Evolutionary conservation across 2,113 vertebrate species (phyloP).

Genomic region (Tricholaema leucomelas): DNA sequence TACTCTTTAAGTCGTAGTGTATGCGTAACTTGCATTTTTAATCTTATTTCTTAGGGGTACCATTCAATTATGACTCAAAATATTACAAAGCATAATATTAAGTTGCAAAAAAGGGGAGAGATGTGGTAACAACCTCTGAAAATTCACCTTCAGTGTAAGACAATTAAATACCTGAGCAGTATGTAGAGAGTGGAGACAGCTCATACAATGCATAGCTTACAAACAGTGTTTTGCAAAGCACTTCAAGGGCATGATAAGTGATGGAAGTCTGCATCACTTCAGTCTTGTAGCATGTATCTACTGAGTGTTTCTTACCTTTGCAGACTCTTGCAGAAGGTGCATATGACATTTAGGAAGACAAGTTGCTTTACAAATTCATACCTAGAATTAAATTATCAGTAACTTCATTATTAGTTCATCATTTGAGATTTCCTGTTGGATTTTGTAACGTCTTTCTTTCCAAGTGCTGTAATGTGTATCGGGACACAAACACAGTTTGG

Average conservation of each 20-base stretch:
- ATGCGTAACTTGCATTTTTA: neutral
- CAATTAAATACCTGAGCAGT: neutral
- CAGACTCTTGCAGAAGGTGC: neutral
- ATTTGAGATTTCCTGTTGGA: neutral
- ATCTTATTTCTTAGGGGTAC: neutral
- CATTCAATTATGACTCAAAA: neutral
- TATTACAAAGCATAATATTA: neutral
- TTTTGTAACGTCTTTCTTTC: constrained; percentile 1
- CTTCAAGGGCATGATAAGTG: neutral
- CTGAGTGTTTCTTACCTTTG: neutral
- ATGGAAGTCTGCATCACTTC: neutral
- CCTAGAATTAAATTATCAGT: neutral
- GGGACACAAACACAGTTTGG: constrained; percentile 60
- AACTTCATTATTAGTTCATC: neutral
- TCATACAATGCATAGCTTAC: neutral
- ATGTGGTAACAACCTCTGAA: neutral
- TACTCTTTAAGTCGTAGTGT: neutral
- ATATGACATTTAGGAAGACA: neutral
- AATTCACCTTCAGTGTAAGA: neutral
- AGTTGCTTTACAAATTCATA: neutral
- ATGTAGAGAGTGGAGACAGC: neutral
- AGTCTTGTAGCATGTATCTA: neutral
- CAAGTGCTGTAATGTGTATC: constrained; percentile 2
- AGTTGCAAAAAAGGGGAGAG: neutral
- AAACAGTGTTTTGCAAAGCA: neutral